Percentiles rank a stretch among this genome's conserved stretches.
phyloP scores from a whole-genome alignment of 2,113 vertebrate species.

The Apus apus region DNA sequence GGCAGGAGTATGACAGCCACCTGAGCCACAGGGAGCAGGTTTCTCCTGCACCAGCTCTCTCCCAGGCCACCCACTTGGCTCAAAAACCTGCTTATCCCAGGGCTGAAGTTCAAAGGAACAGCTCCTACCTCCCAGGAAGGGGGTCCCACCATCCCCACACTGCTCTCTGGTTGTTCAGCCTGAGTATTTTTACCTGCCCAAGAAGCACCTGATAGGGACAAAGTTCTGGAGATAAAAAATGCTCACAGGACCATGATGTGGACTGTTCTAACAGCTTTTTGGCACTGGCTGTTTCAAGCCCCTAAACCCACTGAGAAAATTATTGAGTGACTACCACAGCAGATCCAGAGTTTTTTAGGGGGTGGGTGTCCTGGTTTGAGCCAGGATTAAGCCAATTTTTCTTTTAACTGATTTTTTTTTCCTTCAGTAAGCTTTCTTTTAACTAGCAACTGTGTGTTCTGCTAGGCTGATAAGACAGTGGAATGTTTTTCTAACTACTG shows the following conservation, averaged over 20 bases:
- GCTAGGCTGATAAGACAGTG: too few relatives aligned
- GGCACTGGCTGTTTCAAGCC: background rate
- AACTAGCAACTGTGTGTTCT: too few relatives aligned
- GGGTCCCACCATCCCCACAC: background rate
- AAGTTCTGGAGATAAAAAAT: background rate
- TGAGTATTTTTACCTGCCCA: conserved; percentile 9
- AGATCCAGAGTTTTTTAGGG: background rate
- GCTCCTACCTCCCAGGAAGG: background rate
- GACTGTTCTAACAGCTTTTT: background rate
- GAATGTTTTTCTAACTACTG: too few relatives aligned
- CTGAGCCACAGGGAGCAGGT: background rate
- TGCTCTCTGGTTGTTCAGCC: background rate
- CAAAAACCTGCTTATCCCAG: background rate
- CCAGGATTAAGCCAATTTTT: too few relatives aligned
- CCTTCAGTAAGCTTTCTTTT: too few relatives aligned
- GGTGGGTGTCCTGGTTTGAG: too few relatives aligned
- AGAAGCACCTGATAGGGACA: background rate
- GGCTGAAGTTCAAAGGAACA: background rate
- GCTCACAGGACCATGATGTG: background rate
- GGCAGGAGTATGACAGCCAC: background rate
- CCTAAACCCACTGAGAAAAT: background rate
- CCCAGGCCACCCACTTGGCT: background rate
- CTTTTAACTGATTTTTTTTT: too few relatives aligned
- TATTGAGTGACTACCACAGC: background rate
- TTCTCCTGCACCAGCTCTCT: background rate